phyloP scores from a whole-genome alignment of 2,113 vertebrate species.

The Colius striatus region DNA sequence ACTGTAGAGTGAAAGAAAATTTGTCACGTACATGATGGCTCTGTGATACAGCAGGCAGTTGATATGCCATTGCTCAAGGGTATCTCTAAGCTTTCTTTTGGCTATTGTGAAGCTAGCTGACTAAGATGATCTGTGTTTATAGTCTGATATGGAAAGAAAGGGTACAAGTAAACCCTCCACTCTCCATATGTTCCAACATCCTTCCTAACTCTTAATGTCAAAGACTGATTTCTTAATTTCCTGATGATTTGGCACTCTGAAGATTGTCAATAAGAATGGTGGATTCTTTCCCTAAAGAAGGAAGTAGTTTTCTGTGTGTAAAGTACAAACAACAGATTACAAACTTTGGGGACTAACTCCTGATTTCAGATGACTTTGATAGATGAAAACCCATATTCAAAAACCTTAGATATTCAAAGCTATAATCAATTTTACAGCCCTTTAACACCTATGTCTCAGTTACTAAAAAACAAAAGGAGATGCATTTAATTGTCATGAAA shows the following conservation, averaged over 20 bases:
- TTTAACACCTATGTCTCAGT: not conserved
- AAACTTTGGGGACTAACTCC: not conserved
- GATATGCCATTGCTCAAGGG: not conserved
- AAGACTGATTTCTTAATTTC: not conserved
- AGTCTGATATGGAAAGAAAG: not conserved
- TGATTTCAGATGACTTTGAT: not conserved
- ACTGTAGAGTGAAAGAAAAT: not conserved
- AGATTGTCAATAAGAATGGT: not conserved
- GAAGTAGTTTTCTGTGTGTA: not conserved
- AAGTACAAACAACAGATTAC: not conserved
- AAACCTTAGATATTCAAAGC: not conserved
- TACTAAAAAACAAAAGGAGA: not conserved
- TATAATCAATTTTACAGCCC: not conserved
- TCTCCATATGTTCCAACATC: not conserved
- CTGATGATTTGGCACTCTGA: not conserved
- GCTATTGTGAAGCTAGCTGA: not conserved
- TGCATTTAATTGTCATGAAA: not conserved
- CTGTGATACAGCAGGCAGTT: constrained; percentile 16
- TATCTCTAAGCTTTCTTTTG: not conserved
- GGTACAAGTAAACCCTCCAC: not conserved
- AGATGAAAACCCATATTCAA: not conserved
- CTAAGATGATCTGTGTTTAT: constrained; percentile 15
- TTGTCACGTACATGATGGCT: not conserved
- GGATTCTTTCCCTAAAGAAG: not conserved
- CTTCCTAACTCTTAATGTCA: not conserved